phyloP scores from a whole-genome alignment of 1,140 invertebrate species.

The Latrodectus geometricus region DNA sequence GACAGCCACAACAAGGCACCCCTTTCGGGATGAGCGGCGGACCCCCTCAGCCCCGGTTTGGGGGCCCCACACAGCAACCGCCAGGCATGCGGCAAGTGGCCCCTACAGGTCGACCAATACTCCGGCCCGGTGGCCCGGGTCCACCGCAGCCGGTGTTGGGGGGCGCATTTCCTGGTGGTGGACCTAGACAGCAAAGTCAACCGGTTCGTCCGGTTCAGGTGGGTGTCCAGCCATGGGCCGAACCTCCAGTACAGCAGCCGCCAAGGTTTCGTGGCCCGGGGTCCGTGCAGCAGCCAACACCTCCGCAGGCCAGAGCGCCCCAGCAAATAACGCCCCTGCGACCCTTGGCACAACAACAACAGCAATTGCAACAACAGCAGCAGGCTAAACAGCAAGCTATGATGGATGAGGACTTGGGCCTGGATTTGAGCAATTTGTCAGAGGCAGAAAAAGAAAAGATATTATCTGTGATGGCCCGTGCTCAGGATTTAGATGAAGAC shows the following conservation, averaged over 20 bases:
- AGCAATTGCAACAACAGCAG: constrained; percentile 60
- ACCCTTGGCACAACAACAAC: constrained; percentile 49
- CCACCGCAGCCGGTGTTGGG: constrained; percentile 62
- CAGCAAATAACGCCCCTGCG: constrained; percentile 20
- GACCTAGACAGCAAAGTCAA: neutral
- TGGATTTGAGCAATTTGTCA: constrained; percentile 75
- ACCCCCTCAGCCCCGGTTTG: constrained; percentile 9
- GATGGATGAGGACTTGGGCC: constrained; percentile 69
- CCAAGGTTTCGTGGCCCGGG: constrained; percentile 23
- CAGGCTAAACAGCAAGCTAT: constrained; percentile 24
- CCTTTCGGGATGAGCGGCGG: constrained; percentile 12
- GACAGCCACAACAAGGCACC: constrained; percentile 18
- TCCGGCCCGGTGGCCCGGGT: constrained; percentile 24
- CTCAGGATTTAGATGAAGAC: constrained; percentile 69
- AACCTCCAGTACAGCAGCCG: constrained; percentile 52
- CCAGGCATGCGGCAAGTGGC: constrained; percentile 11
- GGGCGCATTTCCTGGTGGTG: constrained; percentile 53
- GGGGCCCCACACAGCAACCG: constrained; percentile 1
- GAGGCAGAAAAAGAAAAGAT: constrained; percentile 75
- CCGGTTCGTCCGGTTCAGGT: constrained; percentile 46
- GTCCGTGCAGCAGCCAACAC: constrained; percentile 53
- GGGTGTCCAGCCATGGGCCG: constrained; percentile 58
- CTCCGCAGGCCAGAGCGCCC: constrained; percentile 30
- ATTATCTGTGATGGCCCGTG: constrained; percentile 75
- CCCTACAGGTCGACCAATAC: constrained; percentile 11